These are phyloP conservation scores for Aporophyla nigra DNA, from an alignment of 2,888 invertebrate species.

Conservation along the genomic window DNA sequence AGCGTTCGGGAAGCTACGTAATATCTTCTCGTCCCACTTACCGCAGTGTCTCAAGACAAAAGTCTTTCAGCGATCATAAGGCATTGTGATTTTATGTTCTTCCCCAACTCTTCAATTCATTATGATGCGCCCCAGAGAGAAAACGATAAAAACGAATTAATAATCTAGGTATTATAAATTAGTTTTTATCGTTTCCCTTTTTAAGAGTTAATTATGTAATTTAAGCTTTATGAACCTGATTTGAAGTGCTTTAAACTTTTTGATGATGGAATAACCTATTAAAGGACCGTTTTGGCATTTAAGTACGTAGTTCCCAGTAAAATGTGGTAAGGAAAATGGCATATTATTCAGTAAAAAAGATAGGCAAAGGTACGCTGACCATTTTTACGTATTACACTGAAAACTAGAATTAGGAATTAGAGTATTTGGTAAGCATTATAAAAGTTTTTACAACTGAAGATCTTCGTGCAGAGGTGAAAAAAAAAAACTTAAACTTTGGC, in stretches of 20 bases:
- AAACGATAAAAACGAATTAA: slow-evolving; percentile 6
- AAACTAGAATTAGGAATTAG: too few species aligned
- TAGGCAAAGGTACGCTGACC: neutral
- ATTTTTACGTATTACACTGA: neutral
- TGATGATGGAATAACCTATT: neutral
- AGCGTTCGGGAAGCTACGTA: too few species aligned
- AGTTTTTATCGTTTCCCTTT: neutral
- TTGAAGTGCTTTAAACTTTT: slow-evolving; percentile 10
- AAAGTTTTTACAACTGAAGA: neutral
- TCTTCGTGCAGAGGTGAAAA: neutral
- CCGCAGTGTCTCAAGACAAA: too few species aligned
- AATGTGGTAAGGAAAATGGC: neutral
- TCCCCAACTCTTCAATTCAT: neutral
- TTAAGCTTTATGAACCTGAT: slow-evolving; percentile 11
- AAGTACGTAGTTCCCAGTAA: neutral
- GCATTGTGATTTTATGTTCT: neutral
- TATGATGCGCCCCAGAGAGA: neutral
- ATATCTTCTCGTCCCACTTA: too few species aligned
- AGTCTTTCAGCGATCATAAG: neutral
- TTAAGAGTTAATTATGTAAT: slow-evolving; percentile 12
- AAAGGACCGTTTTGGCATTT: neutral
- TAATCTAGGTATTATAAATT: neutral
- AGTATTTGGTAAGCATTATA: neutral
- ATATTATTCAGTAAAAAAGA: neutral
- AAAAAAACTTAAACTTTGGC: neutral